phyloP scores from a whole-genome alignment of 2,113 vertebrate species.

The Kryptolebias marmoratus region DNA sequence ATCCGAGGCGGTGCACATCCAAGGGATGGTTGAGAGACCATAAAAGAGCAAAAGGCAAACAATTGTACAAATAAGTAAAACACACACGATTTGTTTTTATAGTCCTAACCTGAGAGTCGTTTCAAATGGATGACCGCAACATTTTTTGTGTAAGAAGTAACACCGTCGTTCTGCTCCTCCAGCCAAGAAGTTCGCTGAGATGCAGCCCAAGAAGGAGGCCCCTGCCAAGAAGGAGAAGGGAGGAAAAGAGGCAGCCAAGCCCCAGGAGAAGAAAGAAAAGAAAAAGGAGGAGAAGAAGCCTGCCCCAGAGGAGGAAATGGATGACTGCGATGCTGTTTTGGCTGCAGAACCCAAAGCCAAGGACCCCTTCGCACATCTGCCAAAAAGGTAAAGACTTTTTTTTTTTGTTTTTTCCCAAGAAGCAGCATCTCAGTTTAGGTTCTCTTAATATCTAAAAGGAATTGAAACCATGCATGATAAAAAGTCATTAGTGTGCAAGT shows the following conservation, averaged over 20 bases:
- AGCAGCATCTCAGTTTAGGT: not conserved
- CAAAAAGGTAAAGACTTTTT: conserved; percentile 84
- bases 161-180: conserved; percentile 14
- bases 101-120: not conserved
- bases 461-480: not conserved
- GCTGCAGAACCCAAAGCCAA: conserved; percentile 90
- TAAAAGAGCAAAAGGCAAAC: not conserved
- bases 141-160: not conserved
- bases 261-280: conserved; percentile 84
- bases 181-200: conserved; percentile 93
- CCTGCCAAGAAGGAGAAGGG: conserved; percentile 87
- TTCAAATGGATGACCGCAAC: not conserved
- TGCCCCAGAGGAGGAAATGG: conserved; percentile 84
- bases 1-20: not conserved
- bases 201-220: conserved; percentile 89
- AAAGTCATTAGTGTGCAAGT: not conserved
- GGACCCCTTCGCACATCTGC: conserved; percentile 90
- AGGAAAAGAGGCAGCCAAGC: conserved; percentile 80
- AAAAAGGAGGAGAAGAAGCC: conserved; percentile 88
- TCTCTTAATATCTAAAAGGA: not conserved
- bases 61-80: not conserved
- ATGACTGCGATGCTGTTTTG: conserved; percentile 88
- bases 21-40: too few relatives aligned
- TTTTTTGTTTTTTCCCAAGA: too few relatives aligned
- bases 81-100: not conserved